Base-by-base conservation (phyloP, 2,797 vertebrate species). In the Xiphorhynchus erythropygius region DNA sequence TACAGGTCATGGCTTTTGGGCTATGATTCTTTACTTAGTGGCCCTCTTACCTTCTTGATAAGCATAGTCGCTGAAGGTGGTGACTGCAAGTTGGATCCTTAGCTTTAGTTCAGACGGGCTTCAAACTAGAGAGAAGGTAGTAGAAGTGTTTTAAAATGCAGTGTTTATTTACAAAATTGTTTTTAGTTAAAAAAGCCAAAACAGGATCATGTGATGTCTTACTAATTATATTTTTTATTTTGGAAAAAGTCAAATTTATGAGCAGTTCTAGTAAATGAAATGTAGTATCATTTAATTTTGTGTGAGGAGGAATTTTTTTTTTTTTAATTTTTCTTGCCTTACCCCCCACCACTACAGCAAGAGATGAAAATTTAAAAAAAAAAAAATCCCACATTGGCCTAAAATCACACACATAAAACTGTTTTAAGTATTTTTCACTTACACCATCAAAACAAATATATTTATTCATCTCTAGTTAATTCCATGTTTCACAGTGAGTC, bases 401-500 rank as follows among this genome's bases (percentile, higher is more conserved):
- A 50, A 46, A 91, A 69, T 79, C 33, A n/a, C 23, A 52, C 10
- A 21, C 19, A 53, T 4, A 49, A 30, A 80, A 46, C 18, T 30
- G 4, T 53, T 69, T 74, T 14, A 85, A 64, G 2, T 67, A 28
- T 67, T 70, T 94, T 88, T 90, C 37, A 37, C 4, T 90, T 87
- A 16, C 5, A 13, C 50, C 24, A 71, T 59, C 25, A 70, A 73
- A 86, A 47, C 24, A 50, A 76, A 33, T 18, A 4, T 42, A 9
- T 49, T 92, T 67, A n/a, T 71, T 89, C 33, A 50, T 69, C 42
- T 82, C 9, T 65, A 37, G 35, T 50, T 82, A 42, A 74, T 73
- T 71, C 24, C 13, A 4, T 35, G 19, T 78, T 84, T 79, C 23
- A 23, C 32, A 63, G 17, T n/a, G 44, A 77, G 14, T 60, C 57